Base-by-base conservation (phyloP, 2,113 vertebrate species). In the Alethe castanea region DNA sequence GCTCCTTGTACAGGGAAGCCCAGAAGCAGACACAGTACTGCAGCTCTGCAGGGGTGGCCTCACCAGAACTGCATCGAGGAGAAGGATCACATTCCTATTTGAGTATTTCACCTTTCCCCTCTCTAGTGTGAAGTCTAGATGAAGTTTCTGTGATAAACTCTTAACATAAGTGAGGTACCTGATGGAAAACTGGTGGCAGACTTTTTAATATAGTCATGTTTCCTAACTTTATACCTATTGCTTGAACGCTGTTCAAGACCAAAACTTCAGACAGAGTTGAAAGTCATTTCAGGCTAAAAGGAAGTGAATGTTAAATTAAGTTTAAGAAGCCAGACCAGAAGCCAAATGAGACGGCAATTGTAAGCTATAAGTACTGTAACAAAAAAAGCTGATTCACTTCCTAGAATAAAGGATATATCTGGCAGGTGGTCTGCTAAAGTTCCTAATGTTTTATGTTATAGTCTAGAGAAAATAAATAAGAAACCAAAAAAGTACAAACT, bases 381-480 rank as follows among this genome's bases (percentile, higher is more conserved):
- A 83, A 66, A 50, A 47, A 47, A 69, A 70, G n/a, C 31, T 86
- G 67, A 60, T 78, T 90, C 48, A 36, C 44, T 81, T 92, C 64
- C 79, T 90, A 52, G 52, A 33, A 47, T 67, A 54, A 91, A 95
- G 47, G 44, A n/a, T 92, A 35, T 50, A 88, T 94, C 79, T 76
- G 35, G 44, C 42, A 81, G 29, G 35, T 83, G 54, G 47, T 73
- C 40, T 87, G 88, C 31, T 66, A 2, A 91, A 81, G n/a, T 88
- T 92, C 61, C 80, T 77, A 29, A 50, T 62, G 20, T 64, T 23
- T 54, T 87, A 38, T 16, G 69, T 26, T 85, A 44, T 23, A 11
- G 29, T 73, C 73, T 48, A 93, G 94, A 92, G 70, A 81, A 89
- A 81, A 95, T 28, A 89, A 78, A 85, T 35, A 88, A 93, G 28